These are phyloP conservation scores for Ranitomeya variabilis DNA, from an alignment of 2,113 vertebrate species.

Conservation along the genomic window DNA sequence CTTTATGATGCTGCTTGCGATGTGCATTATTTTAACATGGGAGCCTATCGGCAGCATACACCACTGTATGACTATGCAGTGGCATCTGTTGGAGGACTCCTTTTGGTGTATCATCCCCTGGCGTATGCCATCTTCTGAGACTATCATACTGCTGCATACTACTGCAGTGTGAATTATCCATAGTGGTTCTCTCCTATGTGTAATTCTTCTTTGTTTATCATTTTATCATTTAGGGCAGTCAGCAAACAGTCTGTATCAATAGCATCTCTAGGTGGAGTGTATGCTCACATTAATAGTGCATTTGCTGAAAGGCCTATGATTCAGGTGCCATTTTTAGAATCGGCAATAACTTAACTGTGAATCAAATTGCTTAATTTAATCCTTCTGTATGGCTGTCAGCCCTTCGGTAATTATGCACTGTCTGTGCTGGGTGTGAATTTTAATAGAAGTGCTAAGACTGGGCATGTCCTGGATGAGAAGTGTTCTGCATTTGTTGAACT, in stretches of 20 bases:
- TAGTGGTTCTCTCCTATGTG: not conserved
- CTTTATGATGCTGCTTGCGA: too few species aligned
- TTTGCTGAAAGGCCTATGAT: not conserved
- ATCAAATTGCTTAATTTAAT: not conserved
- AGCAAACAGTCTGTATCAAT: not conserved
- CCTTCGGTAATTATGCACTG: constrained; percentile 26
- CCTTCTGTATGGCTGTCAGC: constrained; percentile 5
- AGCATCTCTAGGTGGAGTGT: not conserved
- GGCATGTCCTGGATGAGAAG: constrained; percentile 16
- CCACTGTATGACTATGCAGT: too few species aligned
- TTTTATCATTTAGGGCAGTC: not conserved
- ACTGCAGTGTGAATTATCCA: too few species aligned
- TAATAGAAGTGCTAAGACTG: constrained; percentile 41
- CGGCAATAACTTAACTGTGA: not conserved
- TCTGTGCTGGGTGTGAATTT: constrained; percentile 30
- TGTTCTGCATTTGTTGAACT: constrained; percentile 28
- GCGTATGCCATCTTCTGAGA: too few species aligned
- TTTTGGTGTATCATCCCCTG: too few species aligned
- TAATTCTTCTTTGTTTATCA: not conserved
- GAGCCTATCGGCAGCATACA: too few species aligned
- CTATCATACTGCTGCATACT: too few species aligned
- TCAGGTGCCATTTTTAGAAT: not conserved
- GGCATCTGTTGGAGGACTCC: too few species aligned
- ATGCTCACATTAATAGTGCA: not conserved
- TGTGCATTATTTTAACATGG: too few species aligned